A percentile compares a stretch with the other conserved stretches of the same genome.
phyloP scores from a whole-genome alignment of 35 echinoderm and acorn worm species.

The Apostichopus japonicus region DNA sequence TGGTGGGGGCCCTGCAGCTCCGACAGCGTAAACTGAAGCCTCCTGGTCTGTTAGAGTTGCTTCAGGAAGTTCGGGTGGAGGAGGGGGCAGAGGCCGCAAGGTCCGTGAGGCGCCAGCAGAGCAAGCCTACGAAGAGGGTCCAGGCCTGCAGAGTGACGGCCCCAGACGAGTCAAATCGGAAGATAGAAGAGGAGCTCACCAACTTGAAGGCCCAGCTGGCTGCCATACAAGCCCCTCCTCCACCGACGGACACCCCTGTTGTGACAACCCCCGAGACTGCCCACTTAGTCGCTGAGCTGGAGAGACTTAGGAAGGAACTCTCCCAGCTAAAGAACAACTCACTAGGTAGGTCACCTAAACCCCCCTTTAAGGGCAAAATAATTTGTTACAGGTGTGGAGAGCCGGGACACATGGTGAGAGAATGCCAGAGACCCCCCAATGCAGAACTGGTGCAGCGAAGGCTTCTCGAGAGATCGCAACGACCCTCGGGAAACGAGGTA shows the following conservation, averaged over 20 bases:
- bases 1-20: not conserved
- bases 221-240: not conserved
- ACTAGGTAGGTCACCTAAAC: not conserved
- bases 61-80: not conserved
- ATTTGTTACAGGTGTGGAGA: slow-evolving; percentile 42
- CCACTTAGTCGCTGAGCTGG: not conserved
- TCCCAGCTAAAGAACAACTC: not conserved
- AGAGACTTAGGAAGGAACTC: not conserved
- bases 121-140: not conserved
- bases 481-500: slow-evolving; percentile 26
- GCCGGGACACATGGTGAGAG: slow-evolving; percentile 11
- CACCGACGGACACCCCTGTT: not conserved
- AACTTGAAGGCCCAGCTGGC: not conserved
- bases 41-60: not conserved
- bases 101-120: not conserved
- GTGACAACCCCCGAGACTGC: not conserved
- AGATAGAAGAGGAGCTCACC: not conserved
- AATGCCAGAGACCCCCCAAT: slow-evolving; percentile 24
- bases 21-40: not conserved
- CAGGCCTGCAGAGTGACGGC: not conserved
- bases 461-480: slow-evolving; percentile 1
- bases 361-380: not conserved
- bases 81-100: not conserved
- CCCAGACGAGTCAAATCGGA: not conserved
- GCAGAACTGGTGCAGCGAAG: slow-evolving; percentile 55